phyloP scores from a whole-genome alignment of 1,140 invertebrate genomes.

The Pseudomyrmex concolor region DNA sequence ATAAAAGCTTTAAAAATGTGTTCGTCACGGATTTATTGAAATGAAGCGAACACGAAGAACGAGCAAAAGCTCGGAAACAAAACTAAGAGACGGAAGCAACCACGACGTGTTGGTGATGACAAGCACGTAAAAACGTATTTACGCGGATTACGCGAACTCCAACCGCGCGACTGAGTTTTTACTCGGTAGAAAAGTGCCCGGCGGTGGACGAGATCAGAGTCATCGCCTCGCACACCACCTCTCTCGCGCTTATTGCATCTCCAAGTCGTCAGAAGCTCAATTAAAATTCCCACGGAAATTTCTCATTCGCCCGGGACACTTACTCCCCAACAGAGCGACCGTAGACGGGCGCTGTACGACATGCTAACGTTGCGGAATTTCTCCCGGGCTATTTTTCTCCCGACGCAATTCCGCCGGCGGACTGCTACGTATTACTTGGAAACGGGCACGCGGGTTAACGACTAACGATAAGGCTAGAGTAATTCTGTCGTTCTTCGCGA shows the following conservation, averaged over 20 bases:
- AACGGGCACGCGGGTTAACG: constrained; percentile 48
- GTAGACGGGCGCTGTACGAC: constrained; percentile 35
- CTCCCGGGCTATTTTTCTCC: constrained; percentile 61
- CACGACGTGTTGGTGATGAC: neutral
- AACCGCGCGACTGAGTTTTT: constrained; percentile 26
- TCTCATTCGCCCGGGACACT: constrained; percentile 71
- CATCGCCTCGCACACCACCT: neutral
- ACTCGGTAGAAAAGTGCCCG: neutral
- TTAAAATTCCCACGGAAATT: constrained; percentile 81
- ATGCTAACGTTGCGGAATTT: constrained; percentile 57
- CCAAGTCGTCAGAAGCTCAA: constrained; percentile 75
- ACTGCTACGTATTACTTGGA: constrained; percentile 47
- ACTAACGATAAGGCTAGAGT: constrained; percentile 65
- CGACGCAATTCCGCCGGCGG: constrained; percentile 19
- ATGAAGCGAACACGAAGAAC: neutral
- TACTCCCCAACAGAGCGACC: constrained; percentile 18
- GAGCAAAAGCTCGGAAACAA: neutral
- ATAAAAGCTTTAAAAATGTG: neutral
- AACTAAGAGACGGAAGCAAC: constrained; percentile 2
- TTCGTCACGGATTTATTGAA: neutral
- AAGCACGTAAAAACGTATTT: constrained; percentile 54
- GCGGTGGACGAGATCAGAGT: neutral
- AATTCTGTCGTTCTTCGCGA: constrained; percentile 61
- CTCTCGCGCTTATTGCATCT: constrained; percentile 68
- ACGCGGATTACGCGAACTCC: constrained; percentile 44